A percentile compares a stretch with the other conserved stretches of the same genome.
Conservation (phyloP, 2,888 invertebrate species). For the Trachelus tabidus region DNA sequence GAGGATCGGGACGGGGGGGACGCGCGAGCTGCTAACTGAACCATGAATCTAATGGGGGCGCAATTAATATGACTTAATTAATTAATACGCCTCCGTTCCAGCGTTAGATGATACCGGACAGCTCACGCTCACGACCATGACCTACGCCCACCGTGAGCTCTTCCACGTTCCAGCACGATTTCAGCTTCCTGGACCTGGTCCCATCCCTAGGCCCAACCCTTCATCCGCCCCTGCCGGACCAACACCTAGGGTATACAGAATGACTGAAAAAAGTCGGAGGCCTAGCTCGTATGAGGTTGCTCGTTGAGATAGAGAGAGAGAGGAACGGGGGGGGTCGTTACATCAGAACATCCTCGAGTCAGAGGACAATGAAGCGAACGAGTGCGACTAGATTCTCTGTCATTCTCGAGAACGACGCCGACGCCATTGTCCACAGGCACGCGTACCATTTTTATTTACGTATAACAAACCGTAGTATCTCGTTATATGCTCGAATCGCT, state of each 20-base stretch:
- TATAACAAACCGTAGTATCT: background rate
- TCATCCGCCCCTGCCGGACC: too few relatives aligned
- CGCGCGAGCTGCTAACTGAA: background rate
- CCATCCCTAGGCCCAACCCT: background rate
- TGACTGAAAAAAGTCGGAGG: background rate
- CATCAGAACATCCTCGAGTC: background rate
- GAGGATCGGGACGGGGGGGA: background rate
- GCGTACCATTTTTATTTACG: background rate
- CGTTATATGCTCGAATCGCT: background rate
- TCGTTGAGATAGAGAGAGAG: background rate
- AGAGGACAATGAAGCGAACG: background rate
- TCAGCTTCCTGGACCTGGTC: background rate
- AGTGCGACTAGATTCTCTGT: background rate
- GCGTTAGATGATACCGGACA: conserved; percentile 5
- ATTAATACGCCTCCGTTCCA: conserved; percentile 53
- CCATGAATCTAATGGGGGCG: conserved; percentile 10
- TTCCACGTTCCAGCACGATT: background rate
- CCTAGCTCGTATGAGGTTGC: background rate
- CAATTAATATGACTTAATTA: conserved; percentile 58
- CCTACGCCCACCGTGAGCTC: conserved; percentile 40
- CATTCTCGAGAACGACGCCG: background rate
- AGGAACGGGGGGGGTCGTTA: background rate
- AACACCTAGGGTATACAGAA: background rate
- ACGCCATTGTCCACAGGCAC: background rate
- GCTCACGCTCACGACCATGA: conserved; percentile 39